These are phyloP conservation scores for Diarsia dahlii DNA, from an alignment of 2,888 invertebrate species.

Conservation along the genomic window DNA sequence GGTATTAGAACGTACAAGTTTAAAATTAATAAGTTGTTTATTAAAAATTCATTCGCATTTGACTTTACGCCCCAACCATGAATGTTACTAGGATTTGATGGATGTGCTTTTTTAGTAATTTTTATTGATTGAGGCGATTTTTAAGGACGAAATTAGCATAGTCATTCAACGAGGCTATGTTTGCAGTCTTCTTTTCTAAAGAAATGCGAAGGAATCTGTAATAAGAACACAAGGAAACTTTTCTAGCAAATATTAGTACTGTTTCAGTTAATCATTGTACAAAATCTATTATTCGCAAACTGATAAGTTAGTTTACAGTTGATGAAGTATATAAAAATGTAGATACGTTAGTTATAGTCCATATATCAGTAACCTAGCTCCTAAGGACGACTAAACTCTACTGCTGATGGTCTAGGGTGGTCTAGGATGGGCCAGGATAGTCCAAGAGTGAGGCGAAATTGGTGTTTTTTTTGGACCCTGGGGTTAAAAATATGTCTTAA, in stretches of 20 bases:
- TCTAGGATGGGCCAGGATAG: constrained; percentile 82
- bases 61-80: background rate
- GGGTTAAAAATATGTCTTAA: constrained; percentile 72
- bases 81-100: background rate
- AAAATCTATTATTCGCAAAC: constrained; percentile 45
- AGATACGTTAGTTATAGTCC: constrained; percentile 34
- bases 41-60: constrained; percentile 6
- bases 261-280: constrained; percentile 12
- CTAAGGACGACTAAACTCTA: constrained; percentile 74
- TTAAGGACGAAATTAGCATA: no score
- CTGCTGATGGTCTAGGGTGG: constrained; percentile 80
- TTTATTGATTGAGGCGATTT: no score
- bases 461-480: constrained; percentile 90
- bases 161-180: no score
- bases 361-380: constrained; percentile 48
- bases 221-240: background rate
- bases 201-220: background rate
- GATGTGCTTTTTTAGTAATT: background rate
- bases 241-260: background rate
- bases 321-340: constrained; percentile 36
- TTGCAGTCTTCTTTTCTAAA: background rate
- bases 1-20: background rate
- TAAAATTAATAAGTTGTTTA: background rate
- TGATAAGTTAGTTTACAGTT: constrained; percentile 7
- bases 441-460: constrained; percentile 86